A percentile compares a stretch with the other conserved stretches of the same genome.
Conservation (phyloP, 2,113 vertebrate genomes). For the Hiodon alosoides region DNA sequence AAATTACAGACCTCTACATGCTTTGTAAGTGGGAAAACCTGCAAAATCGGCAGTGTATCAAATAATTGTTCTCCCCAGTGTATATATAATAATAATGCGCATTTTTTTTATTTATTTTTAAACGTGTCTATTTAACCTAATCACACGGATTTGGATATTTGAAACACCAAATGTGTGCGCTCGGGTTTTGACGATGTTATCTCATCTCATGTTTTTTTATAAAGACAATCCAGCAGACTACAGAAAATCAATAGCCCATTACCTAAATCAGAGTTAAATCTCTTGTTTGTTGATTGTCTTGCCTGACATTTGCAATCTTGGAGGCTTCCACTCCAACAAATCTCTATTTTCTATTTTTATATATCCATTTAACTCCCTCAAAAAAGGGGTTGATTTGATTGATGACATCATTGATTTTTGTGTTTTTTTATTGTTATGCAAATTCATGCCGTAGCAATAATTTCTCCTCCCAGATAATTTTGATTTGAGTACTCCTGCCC, state of each 20-base stretch:
- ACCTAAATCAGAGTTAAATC: constrained; percentile 14
- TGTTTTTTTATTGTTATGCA: no score
- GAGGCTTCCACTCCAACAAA: constrained; percentile 18
- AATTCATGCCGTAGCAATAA: no score
- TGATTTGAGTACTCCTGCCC: no score
- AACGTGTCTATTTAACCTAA: neutral
- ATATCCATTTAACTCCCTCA: neutral
- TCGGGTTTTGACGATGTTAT: neutral
- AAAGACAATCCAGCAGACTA: neutral
- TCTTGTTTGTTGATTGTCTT: constrained; percentile 27
- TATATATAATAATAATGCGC: no score
- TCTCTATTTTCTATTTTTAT: neutral
- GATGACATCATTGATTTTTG: no score
- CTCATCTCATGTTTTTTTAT: neutral
- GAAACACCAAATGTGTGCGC: neutral
- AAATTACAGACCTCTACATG: no score
- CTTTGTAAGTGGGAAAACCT: no score
- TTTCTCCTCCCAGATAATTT: no score
- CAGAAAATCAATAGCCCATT: constrained; percentile 43
- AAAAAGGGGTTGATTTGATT: no score
- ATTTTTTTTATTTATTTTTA: neutral
- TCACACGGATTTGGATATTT: neutral
- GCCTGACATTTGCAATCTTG: constrained; percentile 18
- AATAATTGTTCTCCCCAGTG: no score
- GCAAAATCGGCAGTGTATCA: no score